phyloP scores from a whole-genome alignment of 2,797 vertebrate species.

The Poecilia velifera region DNA sequence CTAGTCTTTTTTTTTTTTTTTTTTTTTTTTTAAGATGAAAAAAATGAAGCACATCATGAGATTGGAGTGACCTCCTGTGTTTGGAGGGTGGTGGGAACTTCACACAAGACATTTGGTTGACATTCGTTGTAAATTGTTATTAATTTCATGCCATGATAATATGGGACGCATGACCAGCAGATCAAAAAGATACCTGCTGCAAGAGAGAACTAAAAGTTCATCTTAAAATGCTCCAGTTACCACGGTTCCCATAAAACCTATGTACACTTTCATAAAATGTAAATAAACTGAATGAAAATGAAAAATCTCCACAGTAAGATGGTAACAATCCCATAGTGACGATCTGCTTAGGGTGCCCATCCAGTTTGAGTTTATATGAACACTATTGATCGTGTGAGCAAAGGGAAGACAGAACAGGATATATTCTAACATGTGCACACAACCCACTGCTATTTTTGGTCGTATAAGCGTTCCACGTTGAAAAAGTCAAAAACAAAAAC shows the following conservation, averaged over 20 bases:
- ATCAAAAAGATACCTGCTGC: not conserved
- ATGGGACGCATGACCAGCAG: not conserved
- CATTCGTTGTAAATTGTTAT: not conserved
- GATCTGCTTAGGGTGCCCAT: not conserved
- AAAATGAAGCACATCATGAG: not conserved
- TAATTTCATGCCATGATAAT: not conserved
- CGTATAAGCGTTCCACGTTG: not conserved
- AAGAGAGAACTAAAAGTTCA: not conserved
- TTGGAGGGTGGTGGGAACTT: not conserved
- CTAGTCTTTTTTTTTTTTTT: not conserved
- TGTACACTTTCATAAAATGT: not conserved
- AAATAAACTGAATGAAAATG: not conserved
- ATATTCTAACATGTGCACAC: not conserved
- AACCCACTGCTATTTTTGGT: not conserved
- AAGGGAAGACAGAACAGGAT: not conserved
- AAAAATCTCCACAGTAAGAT: not conserved
- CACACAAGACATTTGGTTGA: not conserved
- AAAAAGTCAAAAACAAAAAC: not conserved
- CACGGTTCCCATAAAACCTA: not conserved
- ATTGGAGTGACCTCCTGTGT: not conserved
- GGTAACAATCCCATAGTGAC: not conserved
- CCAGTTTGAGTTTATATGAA: not conserved
- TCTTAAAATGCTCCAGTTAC: not conserved
- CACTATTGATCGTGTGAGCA: not conserved
- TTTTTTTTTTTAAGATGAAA: conserved; percentile 1